These are phyloP conservation scores for Diarsia mendica DNA, from an alignment of 2,888 invertebrate species.

Conservation along the genomic window DNA sequence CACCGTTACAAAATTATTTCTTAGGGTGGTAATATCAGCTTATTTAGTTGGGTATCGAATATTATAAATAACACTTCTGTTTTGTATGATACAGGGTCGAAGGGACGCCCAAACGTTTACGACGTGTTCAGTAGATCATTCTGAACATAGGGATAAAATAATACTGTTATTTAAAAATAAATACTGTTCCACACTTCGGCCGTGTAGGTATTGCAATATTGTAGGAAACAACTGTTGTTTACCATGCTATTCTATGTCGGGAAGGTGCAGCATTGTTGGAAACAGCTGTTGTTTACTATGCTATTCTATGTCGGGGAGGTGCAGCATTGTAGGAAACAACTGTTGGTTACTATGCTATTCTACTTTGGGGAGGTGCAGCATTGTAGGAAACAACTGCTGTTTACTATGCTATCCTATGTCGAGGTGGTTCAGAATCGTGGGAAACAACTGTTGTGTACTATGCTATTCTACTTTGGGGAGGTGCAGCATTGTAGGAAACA, in stretches of 20 bases:
- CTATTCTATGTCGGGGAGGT: too few species aligned
- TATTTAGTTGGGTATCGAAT: constrained; percentile 53
- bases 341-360: too few species aligned
- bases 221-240: neutral
- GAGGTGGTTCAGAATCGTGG: too few species aligned
- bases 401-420: too few species aligned
- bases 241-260: neutral
- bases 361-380: too few species aligned
- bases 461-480: too few species aligned
- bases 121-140: neutral
- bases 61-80: neutral
- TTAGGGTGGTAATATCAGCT: constrained; percentile 37
- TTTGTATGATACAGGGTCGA: constrained; percentile 3
- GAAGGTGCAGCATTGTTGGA: too few species aligned
- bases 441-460: too few species aligned
- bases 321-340: too few species aligned
- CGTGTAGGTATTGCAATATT: neutral
- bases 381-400: too few species aligned
- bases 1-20: constrained; percentile 14
- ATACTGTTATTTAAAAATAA: neutral
- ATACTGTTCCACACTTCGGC: neutral
- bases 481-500: too few species aligned
- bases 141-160: neutral
- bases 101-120: neutral
- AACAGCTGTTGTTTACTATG: too few species aligned